Base-by-base conservation (phyloP, 2,888 invertebrate species). In the Adelognathus sp. region DNA sequence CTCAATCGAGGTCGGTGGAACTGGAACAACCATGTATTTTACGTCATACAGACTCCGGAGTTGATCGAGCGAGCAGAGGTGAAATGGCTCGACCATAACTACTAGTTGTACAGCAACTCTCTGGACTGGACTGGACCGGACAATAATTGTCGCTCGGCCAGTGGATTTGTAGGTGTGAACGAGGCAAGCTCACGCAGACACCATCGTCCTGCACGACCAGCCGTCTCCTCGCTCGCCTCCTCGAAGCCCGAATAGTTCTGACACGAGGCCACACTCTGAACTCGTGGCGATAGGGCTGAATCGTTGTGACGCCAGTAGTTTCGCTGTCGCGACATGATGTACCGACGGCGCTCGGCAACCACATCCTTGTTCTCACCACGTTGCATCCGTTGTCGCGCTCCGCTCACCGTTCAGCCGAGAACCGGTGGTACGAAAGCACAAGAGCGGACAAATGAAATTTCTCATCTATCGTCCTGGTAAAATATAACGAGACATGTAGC, bases 361-460 rank as follows among this genome's bases (percentile, higher is more conserved):
- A 64, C 78, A 74, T 64, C 72, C 46, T 36, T 16, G 18, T n/a
- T 69, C 33, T 33, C 29, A 36, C 50, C 60, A 52, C 61, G 14
- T 24, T 21, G 33, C 18, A 29, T 66, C 52, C 66, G 66, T 9
- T 54, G 66, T 27, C 18, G 29, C 61, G 18, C 46, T 16, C 41
- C 33, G 7, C 52, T 52, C 36, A 21, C 60, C 27, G 5, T 29
- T 60, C 54, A 33, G 11, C 46, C 54, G 60, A 50, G 29, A 52
- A 76, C 71, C 64, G 52, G 64, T 39, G 70, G 84, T 84, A 85
- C 81, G 85, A 86, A 86, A 83, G 85, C 83, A 75, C 81, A 80
- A 82, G 82, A 86, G 84, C 85, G 85, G 87, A 87, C 84, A 86
- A 87, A 88, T 86, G 87, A 84, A 84, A 82, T 87, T 82, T 82